Evolutionary conservation across 2,797 vertebrate genomes (phyloP).

Genomic region (Pangasius djambal): DNA sequence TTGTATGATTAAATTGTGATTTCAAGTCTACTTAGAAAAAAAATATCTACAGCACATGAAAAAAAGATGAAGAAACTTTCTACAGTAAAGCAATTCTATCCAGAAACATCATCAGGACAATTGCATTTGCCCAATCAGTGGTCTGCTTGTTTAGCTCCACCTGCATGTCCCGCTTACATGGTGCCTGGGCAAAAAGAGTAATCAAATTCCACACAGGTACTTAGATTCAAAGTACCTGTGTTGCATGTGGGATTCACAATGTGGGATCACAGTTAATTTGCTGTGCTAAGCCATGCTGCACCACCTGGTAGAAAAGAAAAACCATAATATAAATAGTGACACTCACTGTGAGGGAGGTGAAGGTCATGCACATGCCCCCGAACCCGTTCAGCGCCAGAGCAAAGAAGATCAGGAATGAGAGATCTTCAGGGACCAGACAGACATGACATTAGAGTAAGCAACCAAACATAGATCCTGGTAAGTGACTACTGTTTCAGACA

Average conservation of each 20-base stretch:
- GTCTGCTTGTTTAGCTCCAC: neutral
- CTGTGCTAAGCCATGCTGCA: neutral
- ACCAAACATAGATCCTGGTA: neutral
- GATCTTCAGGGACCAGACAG: conserved; percentile 72
- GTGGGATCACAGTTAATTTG: neutral
- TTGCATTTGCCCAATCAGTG: neutral
- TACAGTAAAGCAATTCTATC: neutral
- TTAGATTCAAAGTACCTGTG: neutral
- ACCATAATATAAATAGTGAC: neutral
- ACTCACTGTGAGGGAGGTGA: conserved; percentile 96
- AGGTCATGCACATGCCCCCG: conserved; percentile 99
- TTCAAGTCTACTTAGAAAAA: neutral
- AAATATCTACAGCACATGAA: too few species aligned
- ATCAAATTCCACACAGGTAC: neutral
- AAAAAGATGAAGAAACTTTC: neutral
- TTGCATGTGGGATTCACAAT: neutral
- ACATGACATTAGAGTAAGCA: conserved; percentile 10
- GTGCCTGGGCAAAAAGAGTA: neutral
- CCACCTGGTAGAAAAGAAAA: neutral
- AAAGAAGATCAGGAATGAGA: conserved; percentile 96
- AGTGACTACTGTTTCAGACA: neutral
- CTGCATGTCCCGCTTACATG: neutral
- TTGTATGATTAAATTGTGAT: neutral
- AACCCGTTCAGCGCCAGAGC: conserved; percentile 94
- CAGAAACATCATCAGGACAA: neutral